These are phyloP conservation scores for Carcinoscorpius rotundicauda DNA, from an alignment of 1,140 invertebrate genomes.

Conservation along the genomic window DNA sequence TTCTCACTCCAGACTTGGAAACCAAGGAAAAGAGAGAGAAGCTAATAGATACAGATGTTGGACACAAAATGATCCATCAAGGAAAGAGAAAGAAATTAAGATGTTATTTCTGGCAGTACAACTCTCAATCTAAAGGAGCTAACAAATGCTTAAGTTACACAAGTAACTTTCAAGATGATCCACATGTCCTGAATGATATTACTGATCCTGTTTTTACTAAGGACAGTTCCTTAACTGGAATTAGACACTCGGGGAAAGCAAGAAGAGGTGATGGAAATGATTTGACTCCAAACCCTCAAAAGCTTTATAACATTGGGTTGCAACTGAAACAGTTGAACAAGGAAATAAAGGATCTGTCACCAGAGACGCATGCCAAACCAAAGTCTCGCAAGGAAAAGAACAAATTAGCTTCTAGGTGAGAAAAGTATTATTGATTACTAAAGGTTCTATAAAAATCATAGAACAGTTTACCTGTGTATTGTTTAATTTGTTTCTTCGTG, in stretches of 20 bases:
- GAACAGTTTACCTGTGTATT: too few relatives aligned
- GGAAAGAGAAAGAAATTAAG: too few relatives aligned
- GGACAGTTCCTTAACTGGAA: slow-evolving; percentile 58
- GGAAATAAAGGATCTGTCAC: slow-evolving; percentile 90
- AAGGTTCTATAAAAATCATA: too few relatives aligned
- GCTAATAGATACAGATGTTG: background rate
- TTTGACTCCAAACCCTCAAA: slow-evolving; percentile 84
- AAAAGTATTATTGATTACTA: background rate
- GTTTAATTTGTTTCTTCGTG: too few relatives aligned
- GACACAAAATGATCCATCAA: slow-evolving; percentile 18
- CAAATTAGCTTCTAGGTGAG: slow-evolving; percentile 75
- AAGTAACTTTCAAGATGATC: slow-evolving; percentile 42
- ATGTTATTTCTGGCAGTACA: slow-evolving; percentile 96
- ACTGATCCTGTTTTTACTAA: slow-evolving; percentile 89
- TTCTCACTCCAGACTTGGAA: too few relatives aligned
- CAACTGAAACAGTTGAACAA: slow-evolving; percentile 85
- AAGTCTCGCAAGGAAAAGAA: slow-evolving; percentile 96
- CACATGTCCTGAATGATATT: slow-evolving; percentile 77
- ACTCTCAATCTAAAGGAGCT: slow-evolving; percentile 94
- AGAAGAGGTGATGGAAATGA: slow-evolving; percentile 96
- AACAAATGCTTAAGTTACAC: slow-evolving; percentile 30
- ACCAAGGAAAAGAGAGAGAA: too few relatives aligned
- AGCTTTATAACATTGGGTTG: slow-evolving; percentile 76
- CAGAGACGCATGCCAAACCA: slow-evolving; percentile 68
- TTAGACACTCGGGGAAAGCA: slow-evolving; percentile 66